Evolutionary conservation across 2,113 vertebrate genomes (phyloP), one percentile per base, ranked within the genome.

Genomic region (Chitala chitala): DNA sequence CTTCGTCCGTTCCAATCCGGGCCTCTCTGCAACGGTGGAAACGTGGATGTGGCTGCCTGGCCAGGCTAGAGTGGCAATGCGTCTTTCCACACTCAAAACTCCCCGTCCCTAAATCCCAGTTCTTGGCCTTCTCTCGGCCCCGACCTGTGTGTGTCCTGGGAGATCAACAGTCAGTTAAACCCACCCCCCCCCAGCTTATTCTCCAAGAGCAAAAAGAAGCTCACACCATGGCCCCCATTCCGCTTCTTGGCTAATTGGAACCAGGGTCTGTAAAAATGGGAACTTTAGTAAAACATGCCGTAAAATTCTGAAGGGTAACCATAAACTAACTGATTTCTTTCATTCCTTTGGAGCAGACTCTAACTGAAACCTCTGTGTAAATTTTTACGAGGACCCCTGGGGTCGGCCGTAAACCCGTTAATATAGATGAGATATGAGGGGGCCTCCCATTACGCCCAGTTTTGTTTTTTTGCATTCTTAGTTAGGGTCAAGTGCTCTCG

Each of bases 261-360:
- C 89, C 91, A 92, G 91, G 87, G 88, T 88, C 89, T 81, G 86
- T 91, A 89, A 90, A 91, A 90, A 86, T 82, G 85, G 84, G 88
- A 89, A 89, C 89, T 91, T 91, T 89, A 91, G 90, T 92, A 89
- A 90, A 92, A 92, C 91, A 92, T 90, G 90, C 89, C 83, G 88
- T 92, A 91, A 92, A 92, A 90, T 87, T 85, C 87, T 91, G 91
- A 91, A 90, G 90, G 87, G 85, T 87, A 84, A 89, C 88, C 87
- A 87, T 92, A 92, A 92, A 92, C 89, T 78, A 91, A 87, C 86
- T 87, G 84, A 90, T 91, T 91, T 90, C 88, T 90, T 90, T 91
- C 87, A 86, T 90, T 91, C 87, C 88, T 90, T 90, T 84, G 82
- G 88, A 90, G 84, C 77, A 81, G 88, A 86, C 87, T 90, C 86